These are phyloP conservation scores for Pseudococcus jackbeardsleyi DNA, from an alignment of 2,888 invertebrate species.

Conservation along the genomic window DNA sequence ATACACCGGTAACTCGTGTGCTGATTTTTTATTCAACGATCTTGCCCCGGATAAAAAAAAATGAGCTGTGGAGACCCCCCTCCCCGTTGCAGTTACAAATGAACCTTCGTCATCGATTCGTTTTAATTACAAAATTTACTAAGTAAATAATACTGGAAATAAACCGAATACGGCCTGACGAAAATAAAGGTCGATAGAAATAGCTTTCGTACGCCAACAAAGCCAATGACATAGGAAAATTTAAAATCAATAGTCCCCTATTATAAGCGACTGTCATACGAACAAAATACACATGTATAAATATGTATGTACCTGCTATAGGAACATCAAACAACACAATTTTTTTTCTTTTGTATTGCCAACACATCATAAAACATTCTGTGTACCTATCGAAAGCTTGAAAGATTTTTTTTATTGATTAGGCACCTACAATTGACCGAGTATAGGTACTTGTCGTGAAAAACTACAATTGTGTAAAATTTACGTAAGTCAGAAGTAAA, in stretches of 20 bases:
- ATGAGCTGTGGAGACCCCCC: background rate
- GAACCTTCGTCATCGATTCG: background rate
- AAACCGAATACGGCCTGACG: background rate
- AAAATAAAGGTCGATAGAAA: background rate
- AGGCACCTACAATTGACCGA: background rate
- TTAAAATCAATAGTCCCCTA: conserved; percentile 51
- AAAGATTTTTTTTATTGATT: background rate
- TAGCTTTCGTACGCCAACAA: conserved; percentile 18
- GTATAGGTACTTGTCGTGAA: background rate
- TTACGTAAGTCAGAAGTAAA: background rate
- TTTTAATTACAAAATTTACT: background rate
- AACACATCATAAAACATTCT: background rate
- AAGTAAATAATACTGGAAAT: background rate
- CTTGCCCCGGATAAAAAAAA: background rate
- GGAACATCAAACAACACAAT: conserved; percentile 1
- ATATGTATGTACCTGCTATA: background rate
- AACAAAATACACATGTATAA: background rate
- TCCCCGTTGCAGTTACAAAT: too few species aligned
- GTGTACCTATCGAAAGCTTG: background rate
- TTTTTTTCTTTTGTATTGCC: background rate
- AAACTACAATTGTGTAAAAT: conserved; percentile 10
- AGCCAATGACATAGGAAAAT: conserved; percentile 51
- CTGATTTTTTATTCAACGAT: conserved; percentile 1
- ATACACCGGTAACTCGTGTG: background rate
- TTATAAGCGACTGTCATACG: conserved; percentile 12